Conservation (phyloP, 2,113 vertebrate species). For the Pelusios castaneus region DNA sequence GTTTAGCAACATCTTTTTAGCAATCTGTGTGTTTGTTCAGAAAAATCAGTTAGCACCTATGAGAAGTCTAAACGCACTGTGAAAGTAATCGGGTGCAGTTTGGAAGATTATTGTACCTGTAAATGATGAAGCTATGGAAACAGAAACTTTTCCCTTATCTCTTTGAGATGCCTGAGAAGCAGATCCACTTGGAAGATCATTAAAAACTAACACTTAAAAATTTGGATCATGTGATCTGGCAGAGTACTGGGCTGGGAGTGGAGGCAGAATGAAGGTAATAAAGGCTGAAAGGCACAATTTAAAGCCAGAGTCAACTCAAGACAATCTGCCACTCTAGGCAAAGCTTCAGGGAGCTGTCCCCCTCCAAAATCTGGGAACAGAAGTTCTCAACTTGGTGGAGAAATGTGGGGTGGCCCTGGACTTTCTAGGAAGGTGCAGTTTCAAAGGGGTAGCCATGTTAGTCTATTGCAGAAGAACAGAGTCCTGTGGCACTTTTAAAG, state of each 20-base stretch:
- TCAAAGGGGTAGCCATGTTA: no score
- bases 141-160: background rate
- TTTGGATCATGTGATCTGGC: background rate
- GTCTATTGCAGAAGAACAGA: no score
- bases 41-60: background rate
- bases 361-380: background rate
- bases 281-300: background rate
- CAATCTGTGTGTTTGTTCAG: background rate
- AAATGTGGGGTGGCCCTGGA: background rate
- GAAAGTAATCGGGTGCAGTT: background rate
- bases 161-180: background rate
- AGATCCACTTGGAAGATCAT: background rate
- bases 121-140: background rate
- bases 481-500: no score
- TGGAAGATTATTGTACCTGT: rapidly evolving
- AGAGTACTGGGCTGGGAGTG: background rate
- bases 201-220: background rate
- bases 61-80: background rate
- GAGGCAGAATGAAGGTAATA: background rate
- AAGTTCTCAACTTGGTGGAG: background rate
- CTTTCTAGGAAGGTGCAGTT: background rate
- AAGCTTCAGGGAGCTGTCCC: background rate
- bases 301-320: background rate
- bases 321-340: background rate
- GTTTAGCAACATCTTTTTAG: background rate